These are phyloP conservation scores for Tragelaphus scriptus DNA, from an alignment of 2,113 vertebrate genomes.

Conservation along the genomic window DNA sequence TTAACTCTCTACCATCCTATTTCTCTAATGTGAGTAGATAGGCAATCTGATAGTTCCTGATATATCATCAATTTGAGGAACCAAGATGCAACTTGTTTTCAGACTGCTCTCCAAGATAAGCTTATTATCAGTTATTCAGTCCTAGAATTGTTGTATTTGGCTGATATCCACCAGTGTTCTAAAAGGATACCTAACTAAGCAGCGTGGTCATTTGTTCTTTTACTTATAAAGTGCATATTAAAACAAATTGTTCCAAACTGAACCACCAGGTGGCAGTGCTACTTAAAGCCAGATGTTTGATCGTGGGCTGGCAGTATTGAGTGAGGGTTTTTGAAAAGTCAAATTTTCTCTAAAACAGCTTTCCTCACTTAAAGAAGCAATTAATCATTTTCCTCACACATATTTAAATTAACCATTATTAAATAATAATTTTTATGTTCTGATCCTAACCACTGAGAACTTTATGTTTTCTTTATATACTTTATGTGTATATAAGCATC, in stretches of 20 bases:
- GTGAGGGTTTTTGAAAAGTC: background rate
- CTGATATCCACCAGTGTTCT: background rate
- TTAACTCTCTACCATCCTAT: background rate
- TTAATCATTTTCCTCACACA: background rate
- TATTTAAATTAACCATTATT: background rate
- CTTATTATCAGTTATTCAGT: background rate
- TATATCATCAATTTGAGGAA: background rate
- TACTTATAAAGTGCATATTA: background rate
- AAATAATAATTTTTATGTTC: background rate
- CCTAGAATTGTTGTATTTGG: background rate
- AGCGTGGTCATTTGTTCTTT: background rate
- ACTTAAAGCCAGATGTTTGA: background rate
- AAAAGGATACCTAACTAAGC: background rate
- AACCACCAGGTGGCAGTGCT: conserved; percentile 60
- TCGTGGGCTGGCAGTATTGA: background rate
- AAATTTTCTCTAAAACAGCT: background rate
- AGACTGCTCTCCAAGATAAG: background rate
- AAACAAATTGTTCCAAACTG: background rate
- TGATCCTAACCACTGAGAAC: background rate
- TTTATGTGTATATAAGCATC: background rate
- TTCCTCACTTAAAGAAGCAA: conserved; percentile 5
- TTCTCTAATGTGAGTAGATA: background rate
- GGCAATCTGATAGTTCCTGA: background rate
- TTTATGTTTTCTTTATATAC: background rate
- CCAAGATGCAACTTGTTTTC: conserved; percentile 11